Conservation (phyloP, 2,888 invertebrate genomes). For the Rhagophthalmus giganteus region DNA sequence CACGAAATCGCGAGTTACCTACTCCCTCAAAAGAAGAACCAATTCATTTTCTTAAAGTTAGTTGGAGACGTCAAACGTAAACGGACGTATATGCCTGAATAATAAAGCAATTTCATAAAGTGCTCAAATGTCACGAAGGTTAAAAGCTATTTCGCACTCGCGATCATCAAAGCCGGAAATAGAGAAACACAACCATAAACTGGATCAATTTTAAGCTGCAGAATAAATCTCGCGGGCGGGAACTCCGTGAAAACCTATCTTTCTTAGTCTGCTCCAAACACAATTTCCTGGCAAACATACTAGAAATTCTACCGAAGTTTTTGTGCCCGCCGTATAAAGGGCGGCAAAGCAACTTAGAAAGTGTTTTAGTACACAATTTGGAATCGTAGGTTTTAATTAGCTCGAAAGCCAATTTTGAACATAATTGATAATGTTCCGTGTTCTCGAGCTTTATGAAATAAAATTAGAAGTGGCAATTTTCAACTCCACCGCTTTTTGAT, state of each 20-base stretch:
- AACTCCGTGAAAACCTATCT: constrained; percentile 17
- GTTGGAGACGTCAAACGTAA: constrained; percentile 22
- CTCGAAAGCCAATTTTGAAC: too few species aligned
- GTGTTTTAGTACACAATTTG: too few species aligned
- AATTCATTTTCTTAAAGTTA: constrained; percentile 22
- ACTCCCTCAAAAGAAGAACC: background rate
- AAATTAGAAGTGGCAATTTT: too few species aligned
- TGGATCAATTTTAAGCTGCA: constrained; percentile 25
- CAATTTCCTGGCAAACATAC: constrained; percentile 25
- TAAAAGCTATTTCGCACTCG: constrained; percentile 35
- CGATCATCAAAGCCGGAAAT: constrained; percentile 30
- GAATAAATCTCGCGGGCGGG: constrained; percentile 21
- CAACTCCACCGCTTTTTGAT: too few species aligned
- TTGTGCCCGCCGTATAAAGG: background rate
- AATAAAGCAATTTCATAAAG: constrained; percentile 39
- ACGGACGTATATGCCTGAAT: constrained; percentile 29
- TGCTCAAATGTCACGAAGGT: constrained; percentile 34
- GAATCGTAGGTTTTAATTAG: too few species aligned
- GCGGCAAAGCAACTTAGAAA: background rate
- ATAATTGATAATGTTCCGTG: too few species aligned
- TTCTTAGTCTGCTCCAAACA: constrained; percentile 22
- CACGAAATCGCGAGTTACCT: background rate
- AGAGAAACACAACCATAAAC: constrained; percentile 20
- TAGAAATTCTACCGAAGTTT: constrained; percentile 12
- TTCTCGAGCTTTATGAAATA: too few species aligned